Evolutionary conservation across 2,888 invertebrate genomes (phyloP), one percentile per base, ranked within the genome.

Genomic region (Drosophila maculinotata): DNA sequence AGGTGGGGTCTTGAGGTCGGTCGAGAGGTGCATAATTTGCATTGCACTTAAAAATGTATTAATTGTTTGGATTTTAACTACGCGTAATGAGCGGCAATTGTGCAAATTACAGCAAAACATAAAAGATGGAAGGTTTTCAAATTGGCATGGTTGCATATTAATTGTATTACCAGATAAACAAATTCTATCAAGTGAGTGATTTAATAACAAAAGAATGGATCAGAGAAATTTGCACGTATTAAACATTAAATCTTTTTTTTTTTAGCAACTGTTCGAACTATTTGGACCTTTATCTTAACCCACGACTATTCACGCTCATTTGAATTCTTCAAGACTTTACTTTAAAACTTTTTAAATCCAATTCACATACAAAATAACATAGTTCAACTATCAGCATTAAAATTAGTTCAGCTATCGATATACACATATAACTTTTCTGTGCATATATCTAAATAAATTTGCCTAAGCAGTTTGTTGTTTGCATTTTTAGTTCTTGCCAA

Each of bases 11-110:
- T 73, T 63, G 53, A 48, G 79, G 73, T 67, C 64, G 72, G 67
- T 70, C 64, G 54, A 72, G 58, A 28, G 62, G 58, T 42, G 47
- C 72, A 70, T 70, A 76, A 79, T 80, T 80, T 85, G 76, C 82
- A 42, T 41, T 68, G 67, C 79, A 85, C 85, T 80, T 85, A 80
- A 82, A 79, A 76, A 85, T 81, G 66, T 82, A 83, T 83, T 79
- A 81, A 81, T 79, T 85, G 80, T 77, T 83, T 76, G 82, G 72
- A 64, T 79, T 79, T 72, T 68, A 47, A 51, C 38, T 36, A 28
- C 41, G 49, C 38, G 60, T 79, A 84, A 82, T 68, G 64, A 65
- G 64, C 64, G 54, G 54, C 85, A 76, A 69, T 60, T 72, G 63
- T 79, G 67, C 47, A 59, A 64, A 71, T 62, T 66, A 59, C 56